A percentile compares a stretch with the other conserved stretches of the same genome.
phyloP scores from a whole-genome alignment of 1,140 invertebrate species.

The Drosophila sturtevanti region DNA sequence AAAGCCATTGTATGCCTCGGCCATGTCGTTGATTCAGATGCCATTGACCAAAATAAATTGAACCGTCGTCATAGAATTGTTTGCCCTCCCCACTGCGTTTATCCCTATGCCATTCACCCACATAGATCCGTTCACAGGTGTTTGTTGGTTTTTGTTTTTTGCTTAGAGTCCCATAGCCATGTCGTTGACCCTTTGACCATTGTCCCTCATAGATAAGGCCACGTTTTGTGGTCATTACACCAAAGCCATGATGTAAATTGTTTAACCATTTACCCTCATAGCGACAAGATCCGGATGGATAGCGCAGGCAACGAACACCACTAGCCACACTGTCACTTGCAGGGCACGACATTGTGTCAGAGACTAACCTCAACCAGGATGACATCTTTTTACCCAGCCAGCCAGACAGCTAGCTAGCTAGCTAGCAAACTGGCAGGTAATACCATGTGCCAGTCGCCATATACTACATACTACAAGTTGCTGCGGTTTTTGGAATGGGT shows the following conservation, averaged over 20 bases:
- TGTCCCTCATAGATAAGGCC: slow-evolving; percentile 84
- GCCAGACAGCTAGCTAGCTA: slow-evolving; percentile 26
- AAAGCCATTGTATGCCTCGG: slow-evolving; percentile 85
- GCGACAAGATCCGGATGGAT: slow-evolving; percentile 35
- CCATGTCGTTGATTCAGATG: slow-evolving; percentile 84
- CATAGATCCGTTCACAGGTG: slow-evolving; percentile 73
- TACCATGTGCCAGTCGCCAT: slow-evolving; percentile 47
- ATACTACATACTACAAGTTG: neutral
- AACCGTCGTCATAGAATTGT: slow-evolving; percentile 65
- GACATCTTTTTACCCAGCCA: neutral
- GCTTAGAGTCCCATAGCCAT: slow-evolving; percentile 82
- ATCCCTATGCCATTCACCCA: slow-evolving; percentile 84
- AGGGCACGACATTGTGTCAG: slow-evolving; percentile 49
- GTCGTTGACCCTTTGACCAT: slow-evolving; percentile 84
- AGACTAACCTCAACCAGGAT: slow-evolving; percentile 33
- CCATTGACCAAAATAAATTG: slow-evolving; percentile 82
- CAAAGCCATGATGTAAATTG: slow-evolving; percentile 53
- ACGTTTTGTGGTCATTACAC: slow-evolving; percentile 26
- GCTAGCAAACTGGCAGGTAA: slow-evolving; percentile 27
- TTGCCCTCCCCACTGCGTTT: slow-evolving; percentile 83
- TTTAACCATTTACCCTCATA: slow-evolving; percentile 55
- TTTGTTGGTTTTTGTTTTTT: slow-evolving; percentile 10
- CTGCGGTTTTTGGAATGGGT: neutral
- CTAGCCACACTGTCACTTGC: slow-evolving; percentile 27
- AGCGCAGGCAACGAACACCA: slow-evolving; percentile 51